Evolutionary conservation across 2,113 vertebrate species (phyloP).

Genomic region (Cyanoliseus patagonus): DNA sequence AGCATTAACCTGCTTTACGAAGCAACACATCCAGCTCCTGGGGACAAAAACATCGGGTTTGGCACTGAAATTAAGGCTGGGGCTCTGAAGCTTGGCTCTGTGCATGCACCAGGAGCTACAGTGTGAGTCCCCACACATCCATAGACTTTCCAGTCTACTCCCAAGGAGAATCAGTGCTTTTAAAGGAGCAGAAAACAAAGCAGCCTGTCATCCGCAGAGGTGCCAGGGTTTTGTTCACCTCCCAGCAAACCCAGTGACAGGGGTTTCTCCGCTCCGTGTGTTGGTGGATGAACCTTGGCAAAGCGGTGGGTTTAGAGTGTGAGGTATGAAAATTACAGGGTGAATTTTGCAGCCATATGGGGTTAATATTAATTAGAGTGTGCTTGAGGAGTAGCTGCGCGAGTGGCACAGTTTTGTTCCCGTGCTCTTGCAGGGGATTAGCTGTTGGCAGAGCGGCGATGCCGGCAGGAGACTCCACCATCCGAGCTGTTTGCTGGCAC

Average conservation of each 20-base stretch:
- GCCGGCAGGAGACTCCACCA: constrained; percentile 36
- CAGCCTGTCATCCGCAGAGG: background rate
- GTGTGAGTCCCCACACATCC: background rate
- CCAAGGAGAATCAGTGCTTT: background rate
- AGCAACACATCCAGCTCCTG: background rate
- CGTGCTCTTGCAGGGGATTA: constrained; percentile 4
- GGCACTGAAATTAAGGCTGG: background rate
- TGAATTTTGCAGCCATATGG: background rate
- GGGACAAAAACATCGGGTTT: background rate
- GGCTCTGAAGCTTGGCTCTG: background rate
- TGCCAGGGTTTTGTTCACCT: constrained; percentile 30
- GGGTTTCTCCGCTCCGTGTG: background rate
- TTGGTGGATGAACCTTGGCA: background rate
- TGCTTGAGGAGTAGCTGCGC: background rate
- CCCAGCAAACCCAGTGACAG: accelerated
- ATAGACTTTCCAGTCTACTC: background rate
- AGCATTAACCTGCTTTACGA: background rate
- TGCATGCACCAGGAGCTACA: background rate
- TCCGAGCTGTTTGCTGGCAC: constrained; percentile 45
- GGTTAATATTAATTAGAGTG: background rate
- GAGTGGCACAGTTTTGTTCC: background rate
- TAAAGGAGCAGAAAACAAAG: constrained; percentile 1
- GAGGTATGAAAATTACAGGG: background rate
- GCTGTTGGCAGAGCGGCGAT: background rate
- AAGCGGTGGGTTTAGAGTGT: accelerated